Percentiles rank a stretch among this genome's conserved stretches.
Evolutionary conservation across 2,113 vertebrate genomes (phyloP).

Genomic region (Bos javanicus): DNA sequence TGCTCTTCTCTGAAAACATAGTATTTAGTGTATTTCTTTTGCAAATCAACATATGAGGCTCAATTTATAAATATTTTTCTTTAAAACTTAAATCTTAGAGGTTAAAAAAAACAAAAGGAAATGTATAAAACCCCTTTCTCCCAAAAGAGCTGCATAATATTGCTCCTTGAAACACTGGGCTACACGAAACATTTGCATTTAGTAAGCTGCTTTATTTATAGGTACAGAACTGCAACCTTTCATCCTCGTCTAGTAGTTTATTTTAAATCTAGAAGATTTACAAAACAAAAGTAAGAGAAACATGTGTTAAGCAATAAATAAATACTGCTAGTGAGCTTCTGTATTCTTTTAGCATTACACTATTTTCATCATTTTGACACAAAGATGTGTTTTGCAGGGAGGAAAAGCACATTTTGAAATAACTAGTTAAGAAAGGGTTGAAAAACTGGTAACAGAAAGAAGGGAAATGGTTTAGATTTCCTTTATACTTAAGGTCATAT

Average conservation of each 20-base stretch:
- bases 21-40: constrained; percentile 65
- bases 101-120: constrained; percentile 66
- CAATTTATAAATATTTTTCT: constrained; percentile 76
- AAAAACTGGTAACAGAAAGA: constrained; percentile 73
- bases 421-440: constrained; percentile 70
- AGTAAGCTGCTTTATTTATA: constrained; percentile 61
- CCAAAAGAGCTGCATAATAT: constrained; percentile 64
- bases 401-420: constrained; percentile 65
- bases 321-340: constrained; percentile 57
- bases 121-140: constrained; percentile 64
- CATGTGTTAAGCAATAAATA: constrained; percentile 66
- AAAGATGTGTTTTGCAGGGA: constrained; percentile 54
- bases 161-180: constrained; percentile 53
- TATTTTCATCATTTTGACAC: constrained; percentile 75
- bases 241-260: constrained; percentile 35
- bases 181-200: constrained; percentile 66
- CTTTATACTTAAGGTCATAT: constrained; percentile 74
- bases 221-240: not conserved
- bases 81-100: constrained; percentile 71
- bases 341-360: constrained; percentile 61
- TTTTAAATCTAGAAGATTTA: constrained; percentile 72
- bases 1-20: constrained; percentile 15
- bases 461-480: constrained; percentile 78
- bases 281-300: constrained; percentile 67
- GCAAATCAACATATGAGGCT: constrained; percentile 57